Base-by-base conservation (phyloP, 2,113 vertebrate genomes). In the Melanocharis versteri region DNA sequence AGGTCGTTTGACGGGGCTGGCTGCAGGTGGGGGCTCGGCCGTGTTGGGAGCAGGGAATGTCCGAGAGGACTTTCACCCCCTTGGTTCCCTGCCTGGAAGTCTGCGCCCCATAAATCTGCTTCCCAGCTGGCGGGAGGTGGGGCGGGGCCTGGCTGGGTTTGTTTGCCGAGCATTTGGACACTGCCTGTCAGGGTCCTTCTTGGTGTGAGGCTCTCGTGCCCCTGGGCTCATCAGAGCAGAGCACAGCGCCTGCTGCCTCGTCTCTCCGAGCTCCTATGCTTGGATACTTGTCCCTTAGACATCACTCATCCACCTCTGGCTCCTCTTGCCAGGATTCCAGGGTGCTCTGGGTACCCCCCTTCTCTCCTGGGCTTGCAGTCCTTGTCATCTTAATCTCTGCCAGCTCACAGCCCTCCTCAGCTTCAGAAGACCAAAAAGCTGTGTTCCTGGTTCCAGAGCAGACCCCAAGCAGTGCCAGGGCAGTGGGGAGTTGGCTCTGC, bases 161-260 rank as follows among this genome's bases (percentile, higher is more conserved):
- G 71, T 90, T 90, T 90, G 71, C 58, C 16, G 30, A 87, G 73
- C 5, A 0, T 51, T 84, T 6, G 4, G 73, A 30, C 1, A 1
- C 62, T 72, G 66, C 50, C 78, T 94, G 75, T 10, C 19, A 0
- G n/a, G 60, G 13, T 50, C 35, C 60, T 66, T 45, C 35, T 61
- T 2, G 2, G 17, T 0, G 1, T 1, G 16, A 66, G 64, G 40
- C 35, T 48, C n/a, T 39, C 0, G 1, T 80, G 64, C 50, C n/a
- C 37, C 69, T 51, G 71, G 45, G 51, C 48, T 45, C 56, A 1
- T 14, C 3, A 7, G 77, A 50, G 56, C 44, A 76, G 81, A 47
- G 0, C 17, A 22, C 53, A 65, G 48, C 21, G 17, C 57, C 70
- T 39, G 56, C 65, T 79, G 80, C 50, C 42, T 54, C 0, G 0